phyloP scores from a whole-genome alignment of 2,797 vertebrate species.

The Diplodus puntazzo region DNA sequence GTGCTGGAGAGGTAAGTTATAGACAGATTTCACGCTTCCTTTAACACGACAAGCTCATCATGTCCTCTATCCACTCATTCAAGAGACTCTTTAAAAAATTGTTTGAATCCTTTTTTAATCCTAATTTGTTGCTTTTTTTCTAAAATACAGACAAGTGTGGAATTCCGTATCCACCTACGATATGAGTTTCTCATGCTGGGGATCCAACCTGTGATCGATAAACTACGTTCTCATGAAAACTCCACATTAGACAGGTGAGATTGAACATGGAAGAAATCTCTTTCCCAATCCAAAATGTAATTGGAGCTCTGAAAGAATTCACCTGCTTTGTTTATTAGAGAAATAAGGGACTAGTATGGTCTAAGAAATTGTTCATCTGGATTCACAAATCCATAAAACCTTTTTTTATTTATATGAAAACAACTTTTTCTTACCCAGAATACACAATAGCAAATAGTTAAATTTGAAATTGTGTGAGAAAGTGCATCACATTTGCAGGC shows the following conservation, averaged over 20 bases:
- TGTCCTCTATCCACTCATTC: background rate
- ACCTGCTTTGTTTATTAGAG: background rate
- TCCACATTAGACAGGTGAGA: slow-evolving; percentile 96
- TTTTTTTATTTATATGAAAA: no score
- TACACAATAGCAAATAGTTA: background rate
- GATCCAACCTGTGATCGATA: slow-evolving; percentile 98
- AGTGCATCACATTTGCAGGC: slow-evolving; percentile 1
- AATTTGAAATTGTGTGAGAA: background rate
- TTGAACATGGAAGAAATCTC: background rate
- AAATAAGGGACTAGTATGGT: background rate
- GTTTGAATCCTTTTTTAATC: background rate
- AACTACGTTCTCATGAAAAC: slow-evolving; percentile 97
- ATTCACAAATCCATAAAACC: background rate
- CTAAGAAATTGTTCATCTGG: background rate
- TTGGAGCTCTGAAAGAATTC: background rate
- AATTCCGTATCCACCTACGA: slow-evolving; percentile 97
- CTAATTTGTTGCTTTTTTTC: background rate
- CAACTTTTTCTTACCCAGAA: background rate
- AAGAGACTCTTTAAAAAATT: slow-evolving; percentile 16
- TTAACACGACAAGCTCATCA: slow-evolving; percentile 9
- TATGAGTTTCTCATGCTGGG: slow-evolving; percentile 99
- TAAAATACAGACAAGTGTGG: slow-evolving; percentile 90
- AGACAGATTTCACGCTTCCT: slow-evolving; percentile 30
- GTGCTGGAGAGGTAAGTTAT: slow-evolving; percentile 93
- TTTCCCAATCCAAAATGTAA: background rate